Percentiles rank a stretch among this genome's conserved stretches.
Conservation (phyloP, 2,888 invertebrate species). For the Thera obeliscata region DNA sequence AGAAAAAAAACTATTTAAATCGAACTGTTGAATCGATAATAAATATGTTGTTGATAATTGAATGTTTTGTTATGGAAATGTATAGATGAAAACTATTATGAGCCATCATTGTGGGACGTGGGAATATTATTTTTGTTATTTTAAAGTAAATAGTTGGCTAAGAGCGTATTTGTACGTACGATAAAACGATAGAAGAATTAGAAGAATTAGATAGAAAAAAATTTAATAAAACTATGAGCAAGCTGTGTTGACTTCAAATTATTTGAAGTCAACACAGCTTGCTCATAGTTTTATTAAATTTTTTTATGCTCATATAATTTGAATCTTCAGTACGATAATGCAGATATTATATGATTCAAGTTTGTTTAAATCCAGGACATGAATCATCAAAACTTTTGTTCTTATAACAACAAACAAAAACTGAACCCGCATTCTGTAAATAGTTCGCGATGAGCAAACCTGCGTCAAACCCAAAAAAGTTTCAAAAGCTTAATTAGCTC, state of each 20-base stretch:
- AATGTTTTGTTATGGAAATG: slow-evolving; percentile 32
- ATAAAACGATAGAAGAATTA: too few species aligned
- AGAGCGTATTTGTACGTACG: too few species aligned
- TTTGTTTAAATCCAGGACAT: too few species aligned
- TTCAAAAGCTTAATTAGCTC: slow-evolving; percentile 67
- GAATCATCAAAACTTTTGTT: too few species aligned
- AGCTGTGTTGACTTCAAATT: too few species aligned
- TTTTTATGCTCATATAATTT: too few species aligned
- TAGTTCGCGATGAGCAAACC: slow-evolving; percentile 13
- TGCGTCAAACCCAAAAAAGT: slow-evolving; percentile 40
- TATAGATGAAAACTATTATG: slow-evolving; percentile 13
- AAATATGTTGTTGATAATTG: slow-evolving; percentile 29
- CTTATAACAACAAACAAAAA: not conserved
- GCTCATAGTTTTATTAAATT: too few species aligned
- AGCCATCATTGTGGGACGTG: slow-evolving; percentile 10
- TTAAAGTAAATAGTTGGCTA: not conserved
- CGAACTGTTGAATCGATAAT: slow-evolving; percentile 29
- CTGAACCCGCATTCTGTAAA: not conserved
- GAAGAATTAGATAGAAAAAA: too few species aligned
- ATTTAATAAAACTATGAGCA: too few species aligned
- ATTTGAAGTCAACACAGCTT: too few species aligned
- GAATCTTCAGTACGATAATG: too few species aligned
- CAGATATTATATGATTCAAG: too few species aligned
- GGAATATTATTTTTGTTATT: slow-evolving; percentile 9
- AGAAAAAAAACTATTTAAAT: slow-evolving; percentile 35